phyloP scores from a whole-genome alignment of 2,888 invertebrate species.

The Limulus polyphemus region DNA sequence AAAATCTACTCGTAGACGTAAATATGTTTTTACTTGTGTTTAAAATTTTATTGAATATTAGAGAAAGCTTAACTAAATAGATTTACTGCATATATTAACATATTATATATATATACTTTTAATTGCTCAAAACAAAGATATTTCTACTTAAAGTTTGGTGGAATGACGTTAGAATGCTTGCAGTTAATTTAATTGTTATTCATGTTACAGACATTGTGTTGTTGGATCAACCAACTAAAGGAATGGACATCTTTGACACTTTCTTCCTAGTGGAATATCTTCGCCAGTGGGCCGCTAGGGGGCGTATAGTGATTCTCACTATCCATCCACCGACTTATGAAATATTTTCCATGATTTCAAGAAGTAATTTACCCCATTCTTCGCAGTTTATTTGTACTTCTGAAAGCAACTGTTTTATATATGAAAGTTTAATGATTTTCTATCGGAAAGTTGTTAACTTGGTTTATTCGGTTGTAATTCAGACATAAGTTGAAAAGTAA shows the following conservation, averaged over 20 bases:
- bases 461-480: too few species aligned
- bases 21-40: too few species aligned
- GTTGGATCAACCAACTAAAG: constrained; percentile 73
- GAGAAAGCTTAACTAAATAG: too few species aligned
- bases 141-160: too few species aligned
- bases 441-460: too few species aligned
- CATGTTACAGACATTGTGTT: constrained; percentile 59
- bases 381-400: background rate
- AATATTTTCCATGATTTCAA: constrained; percentile 82
- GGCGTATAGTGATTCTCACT: constrained; percentile 75
- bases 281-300: constrained; percentile 69
- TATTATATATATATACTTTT: too few species aligned
- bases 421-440: background rate
- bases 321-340: constrained; percentile 89
- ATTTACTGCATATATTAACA: too few species aligned
- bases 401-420: background rate
- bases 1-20: too few species aligned
- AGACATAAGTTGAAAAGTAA: too few species aligned
- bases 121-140: too few species aligned
- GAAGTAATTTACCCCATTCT: constrained; percentile 35
- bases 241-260: constrained; percentile 89
- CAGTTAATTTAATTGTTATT: background rate
- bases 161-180: too few species aligned
- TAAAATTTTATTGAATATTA: too few species aligned
- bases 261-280: constrained; percentile 89